Evolutionary conservation across 1,140 invertebrate genomes (phyloP), one percentile per base, ranked within the genome.

Genomic region (Dendroctonus valens): DNA sequence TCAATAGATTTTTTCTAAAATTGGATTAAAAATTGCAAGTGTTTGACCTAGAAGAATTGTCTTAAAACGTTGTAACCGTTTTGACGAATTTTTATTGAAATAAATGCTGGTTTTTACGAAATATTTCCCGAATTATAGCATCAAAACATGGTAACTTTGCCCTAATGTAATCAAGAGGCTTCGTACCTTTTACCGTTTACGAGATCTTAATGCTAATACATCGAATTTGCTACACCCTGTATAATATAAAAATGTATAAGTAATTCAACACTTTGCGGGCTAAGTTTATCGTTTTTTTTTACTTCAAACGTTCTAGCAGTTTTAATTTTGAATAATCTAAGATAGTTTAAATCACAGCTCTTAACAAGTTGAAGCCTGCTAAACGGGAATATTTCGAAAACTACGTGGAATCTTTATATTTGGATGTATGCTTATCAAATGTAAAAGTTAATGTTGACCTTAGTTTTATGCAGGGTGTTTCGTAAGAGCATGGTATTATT

Each of bases 341-440:
- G 14, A 41, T n/a, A 55, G 41, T 55, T 55, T 39, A 9, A 55
- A 55, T 55, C 53, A 55, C 53, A 55, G 53, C 53, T 55, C 53
- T 55, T 55, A 54, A 38, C 37, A 54, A n/a, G 14, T 54, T 54
- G 11, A 55, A 55, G 53, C 53, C 53, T 40, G 53, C 53, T 55
- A 40, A n/a, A 40, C 37, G 39, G 39, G 7, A 40, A 11, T 11
- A 41, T 40, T 55, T 55, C 15, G 7, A 9, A 48, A 48, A 11
- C 11, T 48, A 11, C 14, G 11, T 48, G 14, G 14, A 15, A 14
- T 9, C 14, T 52, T 52, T 15, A n/a, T 0, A 15, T 52, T 5
- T 52, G 12, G 12, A 11, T 26, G 37, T 7, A 6, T 52, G 37
- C 50, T 26, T 52, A n/a, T 15, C 7, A 46, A 12, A 12, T 11